Evolutionary conservation across 2,797 vertebrate species (phyloP), one percentile per base, ranked within the genome.

Genomic region (Ptychobarbus kaznakovi): DNA sequence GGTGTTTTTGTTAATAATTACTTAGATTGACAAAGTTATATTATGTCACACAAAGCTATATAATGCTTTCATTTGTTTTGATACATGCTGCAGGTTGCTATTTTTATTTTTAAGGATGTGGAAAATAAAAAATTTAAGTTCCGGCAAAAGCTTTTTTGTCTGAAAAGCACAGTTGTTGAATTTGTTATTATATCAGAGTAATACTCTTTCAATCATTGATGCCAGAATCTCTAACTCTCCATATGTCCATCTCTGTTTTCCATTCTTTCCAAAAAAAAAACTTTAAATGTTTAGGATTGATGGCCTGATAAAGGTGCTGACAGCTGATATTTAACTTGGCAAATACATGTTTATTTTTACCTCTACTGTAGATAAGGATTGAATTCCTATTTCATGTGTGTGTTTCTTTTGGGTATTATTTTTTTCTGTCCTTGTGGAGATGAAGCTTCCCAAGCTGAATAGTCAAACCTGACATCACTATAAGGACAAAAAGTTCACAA

Each of bases 281-380:
- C 16, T 11, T 58, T 73, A 78, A 81, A 44, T 74, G 25, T 73
- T 40, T 42, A 79, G 35, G 58, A 86, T 61, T 53, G 42, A 86
- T 84, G 42, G 63, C 3, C 16, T 63, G 42, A 61, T 56, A n/a
- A 65, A 75, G 38, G 81, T 87, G 84, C 75, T 83, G 83, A 87
- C 83, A 87, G 72, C 11, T 61, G 28, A 89, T 68, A 68, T 87
- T 87, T 78, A 77, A 83, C 80, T 86, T 87, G 86, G 86, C 72
- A 61, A 81, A 87, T 58, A 69, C 9, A 35, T 81, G 80, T 85
- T 83, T 78, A 66, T 81, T 86, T 87, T 87, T 80, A 53, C 77
- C 86, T 87, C 61, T 53, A 25, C 58, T 61, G 58, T 61, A 79
- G 87, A 82, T 87, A 87, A 86, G 63, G 68, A 28, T 66, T 81